Evolutionary conservation across 2,113 vertebrate species (phyloP).

Genomic region (Bathybates hornii): DNA sequence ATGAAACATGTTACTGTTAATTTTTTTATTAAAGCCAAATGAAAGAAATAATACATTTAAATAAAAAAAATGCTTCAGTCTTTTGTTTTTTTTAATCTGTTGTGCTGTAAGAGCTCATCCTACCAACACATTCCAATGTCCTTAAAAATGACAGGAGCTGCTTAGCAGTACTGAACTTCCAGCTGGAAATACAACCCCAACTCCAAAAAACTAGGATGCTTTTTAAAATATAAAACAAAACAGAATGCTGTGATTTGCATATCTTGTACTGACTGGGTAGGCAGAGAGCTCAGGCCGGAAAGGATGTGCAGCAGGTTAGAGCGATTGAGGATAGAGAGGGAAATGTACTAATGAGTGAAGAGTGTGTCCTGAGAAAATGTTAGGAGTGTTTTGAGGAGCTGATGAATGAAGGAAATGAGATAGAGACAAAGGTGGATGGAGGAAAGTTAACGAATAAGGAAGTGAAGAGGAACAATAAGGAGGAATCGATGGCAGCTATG

Average conservation of each 20-base stretch:
- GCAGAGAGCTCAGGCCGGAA: rapidly evolving
- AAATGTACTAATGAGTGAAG: neutral
- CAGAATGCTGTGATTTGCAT: neutral
- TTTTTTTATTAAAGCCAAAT: neutral
- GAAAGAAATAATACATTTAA: neutral
- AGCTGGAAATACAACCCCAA: neutral
- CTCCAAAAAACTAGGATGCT: neutral
- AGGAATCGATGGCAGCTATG: neutral
- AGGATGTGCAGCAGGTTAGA: neutral
- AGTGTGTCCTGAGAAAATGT: neutral
- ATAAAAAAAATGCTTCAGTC: neutral
- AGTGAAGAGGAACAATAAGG: neutral
- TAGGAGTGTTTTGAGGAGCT: neutral
- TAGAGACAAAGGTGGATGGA: neutral
- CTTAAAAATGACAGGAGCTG: neutral
- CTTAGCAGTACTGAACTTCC: neutral
- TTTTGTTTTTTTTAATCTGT: neutral
- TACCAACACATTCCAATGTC: neutral
- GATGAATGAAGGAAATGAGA: neutral
- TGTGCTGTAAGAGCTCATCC: neutral
- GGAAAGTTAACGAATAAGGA: neutral
- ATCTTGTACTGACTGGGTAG: neutral
- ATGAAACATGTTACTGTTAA: neutral
- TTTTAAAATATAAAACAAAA: neutral
- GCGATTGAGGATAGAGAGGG: neutral